Conservation (phyloP, 2,113 vertebrate species). For the Leucoraja erinaceus region DNA sequence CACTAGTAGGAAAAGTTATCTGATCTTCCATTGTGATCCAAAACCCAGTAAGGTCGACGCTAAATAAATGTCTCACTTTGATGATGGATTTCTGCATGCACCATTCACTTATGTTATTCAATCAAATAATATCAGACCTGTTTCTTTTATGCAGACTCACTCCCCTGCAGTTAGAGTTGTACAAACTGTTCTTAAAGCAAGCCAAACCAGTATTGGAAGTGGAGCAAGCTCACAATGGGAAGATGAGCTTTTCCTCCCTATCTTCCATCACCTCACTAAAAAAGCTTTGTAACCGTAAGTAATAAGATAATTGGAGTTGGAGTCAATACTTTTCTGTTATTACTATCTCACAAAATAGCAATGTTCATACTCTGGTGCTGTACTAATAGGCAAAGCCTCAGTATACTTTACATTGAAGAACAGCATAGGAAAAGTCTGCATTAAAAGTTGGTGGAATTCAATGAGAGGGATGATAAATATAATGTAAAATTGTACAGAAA, state of each 20-base stretch:
- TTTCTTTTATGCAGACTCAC: slow-evolving; percentile 67
- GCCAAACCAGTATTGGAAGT: slow-evolving; percentile 78
- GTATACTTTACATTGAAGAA: background rate
- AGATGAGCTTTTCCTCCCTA: slow-evolving; percentile 83
- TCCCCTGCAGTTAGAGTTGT: slow-evolving; percentile 77
- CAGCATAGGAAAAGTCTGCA: background rate
- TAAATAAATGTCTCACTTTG: too few species aligned
- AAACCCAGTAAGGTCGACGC: too few species aligned
- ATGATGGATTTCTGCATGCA: too few species aligned
- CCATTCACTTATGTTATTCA: background rate
- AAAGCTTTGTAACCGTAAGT: slow-evolving; percentile 96
- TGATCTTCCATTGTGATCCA: too few species aligned
- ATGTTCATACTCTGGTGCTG: background rate
- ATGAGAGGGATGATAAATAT: background rate
- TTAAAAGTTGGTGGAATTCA: background rate
- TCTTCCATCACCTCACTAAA: slow-evolving; percentile 94
- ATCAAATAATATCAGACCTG: background rate
- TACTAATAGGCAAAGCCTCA: background rate
- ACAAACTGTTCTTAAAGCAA: slow-evolving; percentile 80
- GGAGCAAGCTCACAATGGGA: slow-evolving; percentile 56
- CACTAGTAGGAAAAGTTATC: too few species aligned
- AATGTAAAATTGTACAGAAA: background rate
- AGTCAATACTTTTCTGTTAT: background rate
- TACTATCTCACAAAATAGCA: background rate
- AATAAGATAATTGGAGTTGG: background rate